Conservation (phyloP, 2,888 invertebrate genomes). For the Protophormia terraenovae region DNA sequence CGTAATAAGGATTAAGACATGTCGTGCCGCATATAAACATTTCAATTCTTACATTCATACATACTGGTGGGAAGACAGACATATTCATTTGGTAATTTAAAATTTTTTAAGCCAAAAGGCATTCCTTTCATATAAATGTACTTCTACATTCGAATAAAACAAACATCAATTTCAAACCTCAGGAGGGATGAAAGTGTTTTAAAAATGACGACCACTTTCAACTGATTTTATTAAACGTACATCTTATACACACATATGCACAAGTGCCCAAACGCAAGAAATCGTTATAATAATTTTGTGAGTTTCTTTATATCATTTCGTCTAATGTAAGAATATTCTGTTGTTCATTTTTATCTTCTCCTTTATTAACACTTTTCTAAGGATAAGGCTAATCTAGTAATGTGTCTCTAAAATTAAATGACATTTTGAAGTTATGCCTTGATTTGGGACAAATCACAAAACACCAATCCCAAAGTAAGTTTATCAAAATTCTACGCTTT, state of each 20-base stretch:
- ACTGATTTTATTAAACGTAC: constrained; percentile 13
- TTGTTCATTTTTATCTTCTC: constrained; percentile 15
- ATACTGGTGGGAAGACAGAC: too few relatives aligned
- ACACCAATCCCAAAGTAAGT: background rate
- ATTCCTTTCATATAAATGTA: background rate
- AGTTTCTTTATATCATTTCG: constrained; percentile 25
- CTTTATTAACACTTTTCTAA: constrained; percentile 40
- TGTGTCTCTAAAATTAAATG: constrained; percentile 39
- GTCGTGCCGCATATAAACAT: constrained; percentile 7
- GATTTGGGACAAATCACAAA: constrained; percentile 14
- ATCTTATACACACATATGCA: background rate
- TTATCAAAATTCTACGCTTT: background rate
- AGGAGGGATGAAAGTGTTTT: constrained; percentile 28
- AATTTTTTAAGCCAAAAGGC: constrained; percentile 36
- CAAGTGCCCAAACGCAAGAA: background rate
- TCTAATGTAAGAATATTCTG: background rate
- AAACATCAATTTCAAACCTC: constrained; percentile 29
- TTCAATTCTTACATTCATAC: background rate
- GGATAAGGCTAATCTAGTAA: constrained; percentile 34
- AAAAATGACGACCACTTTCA: constrained; percentile 17
- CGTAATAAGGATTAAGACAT: constrained; percentile 54
- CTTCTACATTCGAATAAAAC: background rate
- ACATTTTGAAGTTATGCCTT: constrained; percentile 41
- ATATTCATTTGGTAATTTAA: constrained; percentile 1
- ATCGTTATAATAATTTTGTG: constrained; percentile 15